phyloP scores from a whole-genome alignment of 2,797 vertebrate species.

The Poliocrania exsul region DNA sequence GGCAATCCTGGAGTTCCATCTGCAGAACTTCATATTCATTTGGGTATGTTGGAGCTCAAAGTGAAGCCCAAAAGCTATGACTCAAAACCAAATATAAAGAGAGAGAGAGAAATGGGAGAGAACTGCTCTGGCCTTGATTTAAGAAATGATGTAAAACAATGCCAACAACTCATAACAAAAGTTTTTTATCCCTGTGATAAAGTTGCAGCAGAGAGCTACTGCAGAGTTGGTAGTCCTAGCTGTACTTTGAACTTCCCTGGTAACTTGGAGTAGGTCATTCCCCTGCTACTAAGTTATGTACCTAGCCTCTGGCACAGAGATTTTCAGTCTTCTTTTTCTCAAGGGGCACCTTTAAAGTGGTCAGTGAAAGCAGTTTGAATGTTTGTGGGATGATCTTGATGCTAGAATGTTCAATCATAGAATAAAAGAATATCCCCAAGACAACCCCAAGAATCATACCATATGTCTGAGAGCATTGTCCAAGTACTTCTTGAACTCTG shows the following conservation, averaged over 20 bases:
- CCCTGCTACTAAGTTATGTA: background rate
- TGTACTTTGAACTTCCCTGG: background rate
- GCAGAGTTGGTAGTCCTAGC: background rate
- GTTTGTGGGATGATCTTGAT: background rate
- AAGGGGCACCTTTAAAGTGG: background rate
- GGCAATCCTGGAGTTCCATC: background rate
- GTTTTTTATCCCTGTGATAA: background rate
- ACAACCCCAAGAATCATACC: background rate
- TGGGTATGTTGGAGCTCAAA: background rate
- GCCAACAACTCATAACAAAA: background rate
- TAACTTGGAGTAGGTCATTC: background rate
- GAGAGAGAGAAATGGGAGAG: background rate
- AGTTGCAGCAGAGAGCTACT: background rate
- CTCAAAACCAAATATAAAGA: background rate
- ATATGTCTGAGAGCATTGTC: background rate
- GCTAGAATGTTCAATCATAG: background rate
- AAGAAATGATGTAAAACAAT: background rate
- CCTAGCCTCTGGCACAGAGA: background rate
- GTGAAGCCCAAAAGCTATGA: background rate
- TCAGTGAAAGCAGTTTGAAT: background rate
- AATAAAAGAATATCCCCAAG: too few relatives aligned
- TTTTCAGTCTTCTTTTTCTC: background rate
- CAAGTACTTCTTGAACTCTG: fast-evolving
- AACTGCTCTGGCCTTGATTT: background rate
- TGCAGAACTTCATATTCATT: background rate